Percentiles rank a stretch among this genome's conserved stretches.
phyloP scores from a whole-genome alignment of 2,113 vertebrate genomes.

The Oncorhynchus nerka region DNA sequence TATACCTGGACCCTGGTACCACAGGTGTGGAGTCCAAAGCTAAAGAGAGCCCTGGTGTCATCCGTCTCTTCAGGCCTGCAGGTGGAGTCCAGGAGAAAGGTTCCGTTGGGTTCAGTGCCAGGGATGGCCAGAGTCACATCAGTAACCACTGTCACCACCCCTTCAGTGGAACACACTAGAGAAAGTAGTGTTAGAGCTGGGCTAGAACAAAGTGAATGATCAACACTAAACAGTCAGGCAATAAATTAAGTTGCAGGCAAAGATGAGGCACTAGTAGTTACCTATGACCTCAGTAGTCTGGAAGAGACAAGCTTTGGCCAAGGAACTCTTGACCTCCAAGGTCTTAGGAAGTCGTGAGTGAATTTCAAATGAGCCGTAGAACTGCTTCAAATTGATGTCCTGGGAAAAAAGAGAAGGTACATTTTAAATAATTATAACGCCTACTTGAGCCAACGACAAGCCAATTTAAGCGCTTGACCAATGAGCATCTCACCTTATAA shows the following conservation, averaged over 20 bases:
- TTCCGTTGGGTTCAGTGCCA: conserved; percentile 22
- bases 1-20: conserved; percentile 63
- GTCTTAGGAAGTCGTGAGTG: neutral
- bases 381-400: conserved; percentile 45
- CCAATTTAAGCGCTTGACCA: neutral
- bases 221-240: too few relatives aligned
- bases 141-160: conserved; percentile 61
- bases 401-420: neutral
- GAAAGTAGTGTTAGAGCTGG: too few relatives aligned
- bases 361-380: conserved; percentile 57
- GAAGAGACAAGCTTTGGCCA: too few relatives aligned
- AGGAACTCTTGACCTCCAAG: too few relatives aligned
- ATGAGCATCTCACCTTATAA: conserved; percentile 48
- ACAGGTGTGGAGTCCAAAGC: conserved; percentile 62
- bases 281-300: too few relatives aligned
- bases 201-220: too few relatives aligned
- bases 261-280: too few relatives aligned
- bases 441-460: neutral
- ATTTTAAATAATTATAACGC: neutral
- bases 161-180: conserved; percentile 68
- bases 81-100: conserved; percentile 42
- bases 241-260: too few relatives aligned
- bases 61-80: conserved; percentile 61
- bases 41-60: conserved; percentile 59
- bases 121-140: conserved; percentile 47